These are phyloP conservation scores for Drosophila busckii DNA, from an alignment of 1,140 invertebrate genomes.

Conservation along the genomic window DNA sequence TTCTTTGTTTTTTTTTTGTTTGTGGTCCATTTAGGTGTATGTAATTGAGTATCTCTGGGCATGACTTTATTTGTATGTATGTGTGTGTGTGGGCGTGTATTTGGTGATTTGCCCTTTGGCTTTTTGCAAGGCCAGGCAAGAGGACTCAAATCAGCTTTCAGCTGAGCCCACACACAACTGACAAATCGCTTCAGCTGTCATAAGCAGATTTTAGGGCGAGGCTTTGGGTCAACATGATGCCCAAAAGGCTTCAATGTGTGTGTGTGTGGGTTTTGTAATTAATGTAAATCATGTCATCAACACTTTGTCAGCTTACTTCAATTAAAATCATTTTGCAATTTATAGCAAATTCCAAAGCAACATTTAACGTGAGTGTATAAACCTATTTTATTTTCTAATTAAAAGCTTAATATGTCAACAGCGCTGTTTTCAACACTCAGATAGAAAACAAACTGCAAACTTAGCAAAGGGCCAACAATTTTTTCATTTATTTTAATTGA, in stretches of 20 bases:
- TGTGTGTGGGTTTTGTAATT: constrained; percentile 14
- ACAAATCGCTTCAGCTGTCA: constrained; percentile 38
- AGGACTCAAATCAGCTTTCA: background rate
- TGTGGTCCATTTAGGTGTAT: background rate
- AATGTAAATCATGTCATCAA: constrained; percentile 36
- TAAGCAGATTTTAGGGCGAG: constrained; percentile 30
- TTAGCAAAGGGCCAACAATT: constrained; percentile 38
- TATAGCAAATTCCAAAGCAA: constrained; percentile 26
- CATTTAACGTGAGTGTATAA: constrained; percentile 49
- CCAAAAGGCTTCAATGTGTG: background rate
- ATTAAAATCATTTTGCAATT: constrained; percentile 41
- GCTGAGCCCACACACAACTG: background rate
- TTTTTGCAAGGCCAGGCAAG: constrained; percentile 16
- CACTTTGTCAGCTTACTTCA: constrained; percentile 32
- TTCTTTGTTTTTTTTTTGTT: background rate
- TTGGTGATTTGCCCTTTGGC: constrained; percentile 8
- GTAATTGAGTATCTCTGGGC: constrained; percentile 28
- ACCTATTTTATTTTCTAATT: constrained; percentile 37
- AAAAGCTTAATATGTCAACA: constrained; percentile 55
- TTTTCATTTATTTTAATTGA: constrained; percentile 66
- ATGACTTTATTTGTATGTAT: constrained; percentile 28
- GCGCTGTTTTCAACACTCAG: constrained; percentile 24
- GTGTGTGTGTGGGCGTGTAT: background rate
- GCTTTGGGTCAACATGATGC: constrained; percentile 2
- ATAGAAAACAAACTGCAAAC: constrained; percentile 24